Percentiles rank a stretch among this genome's conserved stretches.
Conservation (phyloP, 2,888 invertebrate genomes). For the Hemicrepidius hirtus region DNA sequence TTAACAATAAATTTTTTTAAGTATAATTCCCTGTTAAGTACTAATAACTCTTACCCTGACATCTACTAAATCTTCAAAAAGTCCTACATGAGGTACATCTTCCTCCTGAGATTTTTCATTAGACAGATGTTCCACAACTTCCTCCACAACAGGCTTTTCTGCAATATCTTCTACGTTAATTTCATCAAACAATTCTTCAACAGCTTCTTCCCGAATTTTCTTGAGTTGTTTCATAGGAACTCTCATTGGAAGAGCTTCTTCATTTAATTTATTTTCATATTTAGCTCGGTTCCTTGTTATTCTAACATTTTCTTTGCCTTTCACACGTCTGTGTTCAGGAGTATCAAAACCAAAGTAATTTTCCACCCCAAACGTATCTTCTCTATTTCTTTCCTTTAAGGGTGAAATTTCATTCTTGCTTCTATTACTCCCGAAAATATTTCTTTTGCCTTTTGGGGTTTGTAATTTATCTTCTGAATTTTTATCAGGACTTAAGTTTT, state of each 20-base stretch:
- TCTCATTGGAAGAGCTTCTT: slow-evolving; percentile 36
- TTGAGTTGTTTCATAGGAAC: slow-evolving; percentile 36
- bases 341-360: slow-evolving; percentile 50
- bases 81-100: slow-evolving; percentile 20
- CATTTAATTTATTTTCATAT: slow-evolving; percentile 5
- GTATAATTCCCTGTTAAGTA: too few relatives aligned
- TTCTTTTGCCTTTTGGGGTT: not conserved
- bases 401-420: not conserved
- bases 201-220: slow-evolving; percentile 31
- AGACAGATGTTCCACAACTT: not conserved
- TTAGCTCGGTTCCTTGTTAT: slow-evolving; percentile 8
- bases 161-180: slow-evolving; percentile 6
- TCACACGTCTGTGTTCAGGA: slow-evolving; percentile 2
- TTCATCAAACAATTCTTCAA: slow-evolving; percentile 5
- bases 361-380: slow-evolving; percentile 22
- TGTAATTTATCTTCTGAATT: not conserved
- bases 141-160: not conserved
- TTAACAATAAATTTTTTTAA: too few relatives aligned
- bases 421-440: not conserved
- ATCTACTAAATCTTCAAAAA: slow-evolving; percentile 50
- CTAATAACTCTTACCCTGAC: slow-evolving; percentile 20
- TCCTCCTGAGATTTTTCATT: slow-evolving; percentile 22
- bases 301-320: slow-evolving; percentile 36
- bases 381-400: not conserved
- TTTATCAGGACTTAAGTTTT: too few relatives aligned